Base-by-base conservation (phyloP, 2,113 vertebrate species). In the Formicarius rufipectus region DNA sequence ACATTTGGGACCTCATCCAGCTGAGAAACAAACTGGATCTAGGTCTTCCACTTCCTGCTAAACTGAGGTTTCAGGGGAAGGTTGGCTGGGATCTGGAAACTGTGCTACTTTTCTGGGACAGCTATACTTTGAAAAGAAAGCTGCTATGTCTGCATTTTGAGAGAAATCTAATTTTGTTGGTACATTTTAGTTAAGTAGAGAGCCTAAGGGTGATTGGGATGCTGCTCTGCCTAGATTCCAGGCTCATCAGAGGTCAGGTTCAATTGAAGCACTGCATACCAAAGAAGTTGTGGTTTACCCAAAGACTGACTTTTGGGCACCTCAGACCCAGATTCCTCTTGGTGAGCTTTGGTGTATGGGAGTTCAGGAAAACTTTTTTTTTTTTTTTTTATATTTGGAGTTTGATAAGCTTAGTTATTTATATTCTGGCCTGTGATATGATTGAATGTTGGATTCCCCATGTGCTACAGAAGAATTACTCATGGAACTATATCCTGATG, bases 201-300 rank as follows among this genome's bases (percentile, higher is more conserved):
- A 58, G 71, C 37, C 53, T 45, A 24, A 53, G 21, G 4, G 11
- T 82, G 44, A 18, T 0, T 22, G 18, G 3, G 11, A 4, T 75
- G 33, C 62, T 13, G 12, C n/a, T 87, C 42, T 81, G 47, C 44
- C 35, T 49, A 0, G 17, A 76, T 77, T 80, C 47, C 28, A 55
- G 45, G n/a, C n/a, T 87, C 19, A 16, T 31, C 28, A 35, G n/a
- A 6, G 27, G 9, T 64, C 25, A 40, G 28, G n/a, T 49, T 81
- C 18, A 53, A 19, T 23, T 2, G 1, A 76, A 83, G 16, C 0
- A 0, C 40, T 77, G 45, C 37, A 37, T 45, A 58, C 25, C 21
- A 67, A 22, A 87, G 17, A 67, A 66, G 22, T 28, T 60, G n/a
- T 58, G 9, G 4, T 85, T 79, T 76, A 22, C 3, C 5, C 7